Conservation (phyloP, 2,888 invertebrate species). For the Erebia palarica region DNA sequence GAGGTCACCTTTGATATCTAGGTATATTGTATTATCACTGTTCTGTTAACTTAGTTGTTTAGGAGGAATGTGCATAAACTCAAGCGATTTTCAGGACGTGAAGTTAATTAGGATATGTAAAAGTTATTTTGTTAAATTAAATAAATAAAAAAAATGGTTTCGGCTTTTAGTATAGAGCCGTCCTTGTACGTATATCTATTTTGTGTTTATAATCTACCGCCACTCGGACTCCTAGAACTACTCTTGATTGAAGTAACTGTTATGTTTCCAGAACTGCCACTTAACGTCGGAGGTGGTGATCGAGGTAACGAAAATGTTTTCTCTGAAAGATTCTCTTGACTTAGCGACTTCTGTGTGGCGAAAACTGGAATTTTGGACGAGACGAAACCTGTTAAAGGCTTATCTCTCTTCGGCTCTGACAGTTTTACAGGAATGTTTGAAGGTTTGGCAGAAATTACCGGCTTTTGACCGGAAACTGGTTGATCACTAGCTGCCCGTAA, state of each 20-base stretch:
- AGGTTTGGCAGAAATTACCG: constrained; percentile 69
- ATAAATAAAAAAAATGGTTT: too few species aligned
- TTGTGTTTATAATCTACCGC: constrained; percentile 59
- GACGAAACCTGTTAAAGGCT: constrained; percentile 53
- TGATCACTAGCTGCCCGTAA: constrained; percentile 57
- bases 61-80: too few species aligned
- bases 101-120: too few species aligned
- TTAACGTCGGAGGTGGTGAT: constrained; percentile 67
- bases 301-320: constrained; percentile 67
- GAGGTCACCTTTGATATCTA: too few species aligned
- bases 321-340: constrained; percentile 76
- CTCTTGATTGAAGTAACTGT: constrained; percentile 85
- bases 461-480: constrained; percentile 57
- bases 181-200: too few species aligned
- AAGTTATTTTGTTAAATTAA: too few species aligned
- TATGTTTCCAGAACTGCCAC: constrained; percentile 72
- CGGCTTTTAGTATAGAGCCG: too few species aligned
- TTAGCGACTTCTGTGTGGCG: constrained; percentile 74
- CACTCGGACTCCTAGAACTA: constrained; percentile 81
- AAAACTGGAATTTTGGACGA: constrained; percentile 81
- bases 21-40: too few species aligned
- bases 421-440: constrained; percentile 76
- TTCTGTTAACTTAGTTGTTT: too few species aligned
- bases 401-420: constrained; percentile 54
- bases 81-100: too few species aligned